Evolutionary conservation across 2,797 vertebrate genomes (phyloP), one percentile per base, ranked within the genome.

Genomic region (Hafferia zeledoni): DNA sequence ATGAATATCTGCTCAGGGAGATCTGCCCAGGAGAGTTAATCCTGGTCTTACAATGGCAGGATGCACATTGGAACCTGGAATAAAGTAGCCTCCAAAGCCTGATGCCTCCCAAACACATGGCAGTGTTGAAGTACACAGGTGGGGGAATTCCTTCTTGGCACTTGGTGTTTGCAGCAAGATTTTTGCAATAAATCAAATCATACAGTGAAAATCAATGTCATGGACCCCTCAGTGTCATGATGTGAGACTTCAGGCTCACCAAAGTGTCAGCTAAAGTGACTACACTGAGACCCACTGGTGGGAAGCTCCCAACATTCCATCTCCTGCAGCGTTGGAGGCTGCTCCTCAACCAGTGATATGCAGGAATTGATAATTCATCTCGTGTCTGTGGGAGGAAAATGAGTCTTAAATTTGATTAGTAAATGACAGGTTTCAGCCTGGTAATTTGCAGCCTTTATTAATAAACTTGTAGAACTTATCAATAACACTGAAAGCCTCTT

Each of bases 371-470:
- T 97, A 91, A 96, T 94, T 97, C 95, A 75, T 94, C 97, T 94
- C 84, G 83, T 86, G 70, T 89, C 96, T 92, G 91, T 83, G 88
- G 97, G 94, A 97, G 95, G 96, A 94, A 87, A 96, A 95, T 49
- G 84, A 95, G 90, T 94, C 77, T 95, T 96, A 95, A 94, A 92
- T 97, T 94, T 96, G 97, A 97, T 97, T 90, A 96, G 96, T 86
- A 96, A 95, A 95, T 93, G 97, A 91, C 96, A 97, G 96, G 91
- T 95, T 97, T 97, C 87, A 93, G 93, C 94, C 77, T n/a, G 87
- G 90, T 92, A 95, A 96, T 97, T 97, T 96, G 87, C 95, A 63
- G 71, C 89, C 93, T 96, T 95, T 94, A 94, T 97, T 97, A 97
- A 90, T 94, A 92, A 94, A 97, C 96, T 95, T 83, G 93, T 84